Evolutionary conservation across 2,113 vertebrate species (phyloP).

Genomic region (Larimichthys polyactis): DNA sequence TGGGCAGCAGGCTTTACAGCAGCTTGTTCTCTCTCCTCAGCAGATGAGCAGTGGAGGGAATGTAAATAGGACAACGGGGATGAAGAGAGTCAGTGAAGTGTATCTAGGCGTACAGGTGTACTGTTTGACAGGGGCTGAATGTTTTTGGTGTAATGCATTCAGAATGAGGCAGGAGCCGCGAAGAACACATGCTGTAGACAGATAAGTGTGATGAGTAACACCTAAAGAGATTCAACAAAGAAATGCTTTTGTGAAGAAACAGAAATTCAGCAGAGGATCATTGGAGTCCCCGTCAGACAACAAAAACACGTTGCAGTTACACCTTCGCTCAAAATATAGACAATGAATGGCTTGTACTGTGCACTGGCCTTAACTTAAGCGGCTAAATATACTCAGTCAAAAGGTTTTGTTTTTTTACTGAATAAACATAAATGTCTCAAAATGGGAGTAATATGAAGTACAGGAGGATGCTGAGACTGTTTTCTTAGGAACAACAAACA

Average conservation of each 20-base stretch:
- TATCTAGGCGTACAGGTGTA: slow-evolving; percentile 58
- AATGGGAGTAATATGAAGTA: background rate
- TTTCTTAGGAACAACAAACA: background rate
- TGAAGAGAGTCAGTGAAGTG: slow-evolving; percentile 43
- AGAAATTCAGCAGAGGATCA: slow-evolving; percentile 40
- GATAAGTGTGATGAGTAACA: slow-evolving; percentile 52
- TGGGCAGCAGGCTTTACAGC: slow-evolving; percentile 4
- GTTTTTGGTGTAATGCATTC: slow-evolving; percentile 49
- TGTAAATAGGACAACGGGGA: slow-evolving; percentile 43
- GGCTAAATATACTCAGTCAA: slow-evolving; percentile 29
- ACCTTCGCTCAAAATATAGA: background rate
- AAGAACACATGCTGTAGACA: slow-evolving; percentile 37
- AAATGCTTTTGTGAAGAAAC: slow-evolving; percentile 25
- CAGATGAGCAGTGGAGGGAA: slow-evolving; percentile 25
- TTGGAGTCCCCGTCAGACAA: background rate
- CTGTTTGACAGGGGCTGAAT: slow-evolving; percentile 50
- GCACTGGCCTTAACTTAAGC: background rate
- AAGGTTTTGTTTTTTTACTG: too few relatives aligned
- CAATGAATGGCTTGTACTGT: background rate
- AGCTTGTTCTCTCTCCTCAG: slow-evolving; percentile 3
- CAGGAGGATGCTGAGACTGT: background rate
- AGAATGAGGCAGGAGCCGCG: slow-evolving; percentile 38
- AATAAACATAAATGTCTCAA: background rate
- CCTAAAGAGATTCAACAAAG: slow-evolving; percentile 35
- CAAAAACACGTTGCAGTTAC: background rate